These are phyloP conservation scores for Oligia latruncula DNA, from an alignment of 2,888 invertebrate species.

Conservation along the genomic window DNA sequence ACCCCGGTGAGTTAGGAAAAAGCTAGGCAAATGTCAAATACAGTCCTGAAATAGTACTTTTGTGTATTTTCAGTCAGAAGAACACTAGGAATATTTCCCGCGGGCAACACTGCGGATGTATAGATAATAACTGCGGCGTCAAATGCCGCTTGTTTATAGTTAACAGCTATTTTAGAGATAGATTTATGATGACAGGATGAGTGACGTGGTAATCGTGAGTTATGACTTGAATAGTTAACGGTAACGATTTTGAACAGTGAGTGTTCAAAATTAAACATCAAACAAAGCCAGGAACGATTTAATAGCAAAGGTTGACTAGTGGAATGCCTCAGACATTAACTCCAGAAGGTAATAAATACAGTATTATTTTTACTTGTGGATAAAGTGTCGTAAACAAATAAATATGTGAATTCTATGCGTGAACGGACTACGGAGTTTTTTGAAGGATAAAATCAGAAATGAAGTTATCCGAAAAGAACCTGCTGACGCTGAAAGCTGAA, in stretches of 20 bases:
- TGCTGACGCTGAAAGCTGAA: neutral
- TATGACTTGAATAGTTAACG: slow-evolving; percentile 37
- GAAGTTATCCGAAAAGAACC: neutral
- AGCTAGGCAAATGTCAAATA: slow-evolving; percentile 8
- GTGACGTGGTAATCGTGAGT: slow-evolving; percentile 43
- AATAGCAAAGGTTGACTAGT: neutral
- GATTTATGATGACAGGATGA: slow-evolving; percentile 57
- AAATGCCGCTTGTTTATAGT: slow-evolving; percentile 41
- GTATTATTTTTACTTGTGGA: neutral
- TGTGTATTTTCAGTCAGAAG: slow-evolving; percentile 1
- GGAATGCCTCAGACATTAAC: neutral
- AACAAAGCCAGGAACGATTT: slow-evolving; percentile 14
- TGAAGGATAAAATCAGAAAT: neutral
- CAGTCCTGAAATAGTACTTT: slow-evolving; percentile 1
- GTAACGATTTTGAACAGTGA: no score
- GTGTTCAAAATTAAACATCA: slow-evolving; percentile 41
- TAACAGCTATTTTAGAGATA: slow-evolving; percentile 38
- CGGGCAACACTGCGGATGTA: slow-evolving; percentile 4
- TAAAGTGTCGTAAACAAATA: neutral
- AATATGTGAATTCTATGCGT: neutral
- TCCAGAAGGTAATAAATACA: neutral
- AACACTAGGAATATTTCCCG: slow-evolving; percentile 30
- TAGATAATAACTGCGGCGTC: slow-evolving; percentile 16
- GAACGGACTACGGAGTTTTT: no score
- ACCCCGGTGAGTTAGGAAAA: neutral